Base-by-base conservation (phyloP, 2,113 vertebrate genomes). In the Myiopsitta monachus region DNA sequence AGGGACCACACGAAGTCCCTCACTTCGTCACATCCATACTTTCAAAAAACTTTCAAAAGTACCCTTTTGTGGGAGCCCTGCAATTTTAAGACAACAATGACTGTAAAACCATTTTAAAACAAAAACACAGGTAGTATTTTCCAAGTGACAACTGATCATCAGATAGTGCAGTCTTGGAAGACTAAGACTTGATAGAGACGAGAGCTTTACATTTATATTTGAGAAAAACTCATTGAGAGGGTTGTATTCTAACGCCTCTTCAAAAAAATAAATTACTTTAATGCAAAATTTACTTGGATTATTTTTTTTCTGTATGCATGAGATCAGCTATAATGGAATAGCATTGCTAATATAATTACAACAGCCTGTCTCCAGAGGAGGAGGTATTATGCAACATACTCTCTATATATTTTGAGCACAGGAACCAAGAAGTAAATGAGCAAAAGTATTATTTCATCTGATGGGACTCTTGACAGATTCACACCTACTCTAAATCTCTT, bases 401-500 rank as follows among this genome's bases (percentile, higher is more conserved):
- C 49, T 80, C 47, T 75, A 75, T 67, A 41, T 78, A 88, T 83
- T 93, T 88, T 76, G 57, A 92, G 61, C 66, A 87, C 28, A 90
- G 82, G 73, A 68, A 93, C 38, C 43, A 82, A 81, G 90, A 88
- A 87, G 51, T 67, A 90, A 95, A 93, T 63, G 79, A 95, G 39
- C 10, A 79, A 92, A 96, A 89, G 94, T 84, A 92, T 91, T 90
- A 90, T 90, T 91, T 91, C 75, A 67, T 87, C 73, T 78, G 38
- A 55, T 75, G 54, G 44, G 66, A 86, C 39, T 75, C 94, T 88
- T 86, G 90, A 94, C 90, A 87, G 80, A 91, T 94, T 95, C 91
- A 90, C 91, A 95, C 64, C 87, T 72, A 70, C 69, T 90, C 79
- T 95, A 87, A 96, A 88, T 94, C 95, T 81, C 81, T 93, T 94